Evolutionary conservation across 2,113 vertebrate species (phyloP).

Genomic region (Festucalex cinctus): DNA sequence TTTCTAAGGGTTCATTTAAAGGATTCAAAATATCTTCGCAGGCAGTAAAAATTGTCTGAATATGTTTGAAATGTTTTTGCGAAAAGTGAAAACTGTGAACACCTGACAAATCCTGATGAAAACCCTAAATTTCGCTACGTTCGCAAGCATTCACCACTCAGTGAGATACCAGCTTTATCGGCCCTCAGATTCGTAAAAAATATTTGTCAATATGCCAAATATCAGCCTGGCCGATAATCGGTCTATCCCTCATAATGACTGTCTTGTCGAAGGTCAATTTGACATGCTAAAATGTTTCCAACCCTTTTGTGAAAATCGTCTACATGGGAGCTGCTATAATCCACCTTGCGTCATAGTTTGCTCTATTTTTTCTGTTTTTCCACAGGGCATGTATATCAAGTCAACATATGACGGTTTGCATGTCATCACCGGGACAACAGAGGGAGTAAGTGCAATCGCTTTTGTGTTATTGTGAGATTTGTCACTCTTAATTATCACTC

Average conservation of each 20-base stretch:
- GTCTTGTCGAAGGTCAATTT: neutral
- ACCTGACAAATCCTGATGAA: no score
- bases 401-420: constrained; percentile 93
- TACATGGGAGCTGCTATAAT: constrained; percentile 11
- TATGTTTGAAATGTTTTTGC: no score
- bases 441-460: constrained; percentile 81
- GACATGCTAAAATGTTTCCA: neutral
- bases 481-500: constrained; percentile 9
- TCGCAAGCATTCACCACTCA: no score
- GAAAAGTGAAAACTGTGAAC: no score
- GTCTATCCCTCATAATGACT: neutral
- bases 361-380: constrained; percentile 2
- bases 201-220: no score
- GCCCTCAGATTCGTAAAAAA: no score
- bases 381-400: constrained; percentile 95
- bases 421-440: constrained; percentile 92
- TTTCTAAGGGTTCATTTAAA: no score
- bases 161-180: no score
- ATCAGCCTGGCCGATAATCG: no score
- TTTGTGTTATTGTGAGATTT: constrained; percentile 7
- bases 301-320: neutral
- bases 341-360: neutral
- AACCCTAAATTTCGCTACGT: no score
- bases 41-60: no score
- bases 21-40: no score